Evolutionary conservation across 2,888 invertebrate genomes (phyloP).

Genomic region (Ommatoiulus sabulosus): DNA sequence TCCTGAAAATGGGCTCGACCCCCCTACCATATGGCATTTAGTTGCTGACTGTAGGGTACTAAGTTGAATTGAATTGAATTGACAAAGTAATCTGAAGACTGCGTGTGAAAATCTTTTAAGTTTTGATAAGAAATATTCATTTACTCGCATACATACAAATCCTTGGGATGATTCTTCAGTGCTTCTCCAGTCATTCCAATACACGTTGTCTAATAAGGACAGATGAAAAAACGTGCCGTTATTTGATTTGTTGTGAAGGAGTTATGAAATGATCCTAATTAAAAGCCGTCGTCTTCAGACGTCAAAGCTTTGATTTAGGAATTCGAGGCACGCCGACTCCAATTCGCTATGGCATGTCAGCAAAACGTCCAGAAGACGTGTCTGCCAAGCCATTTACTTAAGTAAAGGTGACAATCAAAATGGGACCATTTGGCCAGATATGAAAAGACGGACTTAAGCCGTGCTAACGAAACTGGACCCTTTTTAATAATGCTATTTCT

Average conservation of each 20-base stretch:
- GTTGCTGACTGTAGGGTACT: too few relatives aligned
- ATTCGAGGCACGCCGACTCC: slow-evolving; percentile 44
- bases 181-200: background rate
- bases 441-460: slow-evolving; percentile 30
- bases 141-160: background rate
- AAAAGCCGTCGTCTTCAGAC: slow-evolving; percentile 50
- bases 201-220: slow-evolving; percentile 15
- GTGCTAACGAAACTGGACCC: slow-evolving; percentile 43
- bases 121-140: too few relatives aligned
- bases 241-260: slow-evolving; percentile 49
- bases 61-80: too few relatives aligned
- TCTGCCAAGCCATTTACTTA: slow-evolving; percentile 48
- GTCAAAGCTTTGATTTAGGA: slow-evolving; percentile 51
- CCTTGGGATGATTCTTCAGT: background rate
- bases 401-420: slow-evolving; percentile 52
- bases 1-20: too few relatives aligned
- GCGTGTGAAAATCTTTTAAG: too few relatives aligned
- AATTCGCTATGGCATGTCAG: slow-evolving; percentile 48
- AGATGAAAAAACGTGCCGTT: slow-evolving; percentile 47
- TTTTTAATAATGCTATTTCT: slow-evolving; percentile 7
- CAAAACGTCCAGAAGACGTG: slow-evolving; percentile 49
- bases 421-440: slow-evolving; percentile 46
- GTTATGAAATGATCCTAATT: slow-evolving; percentile 56
- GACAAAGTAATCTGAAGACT: too few relatives aligned
- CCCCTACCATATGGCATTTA: too few relatives aligned